Base-by-base conservation (phyloP, 2,888 invertebrate genomes). In the Ectobius pallidus region DNA sequence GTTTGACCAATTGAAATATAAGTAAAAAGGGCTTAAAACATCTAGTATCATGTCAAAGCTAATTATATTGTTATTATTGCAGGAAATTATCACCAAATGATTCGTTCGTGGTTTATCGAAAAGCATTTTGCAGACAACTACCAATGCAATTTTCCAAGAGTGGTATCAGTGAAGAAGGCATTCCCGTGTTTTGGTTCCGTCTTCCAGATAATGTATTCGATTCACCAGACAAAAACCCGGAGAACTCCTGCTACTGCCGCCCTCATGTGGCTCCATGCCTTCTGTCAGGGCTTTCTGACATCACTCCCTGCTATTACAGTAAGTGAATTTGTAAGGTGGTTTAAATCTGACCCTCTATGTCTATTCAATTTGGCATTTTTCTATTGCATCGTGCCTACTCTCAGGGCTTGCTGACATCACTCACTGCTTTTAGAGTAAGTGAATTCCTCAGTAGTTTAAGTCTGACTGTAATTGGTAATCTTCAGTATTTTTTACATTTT, bases 101-200 rank as follows among this genome's bases (percentile, higher is more conserved):
- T 0, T 80, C 82, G 0, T 85, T 94, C 75, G 83, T 86, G 18
- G 80, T 94, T 7, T 95, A 89, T 81, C 86, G 93, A 27, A 89
- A 90, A 77, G 88, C 92, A 0, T 90, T 95, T 79, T 96, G 95
- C 81, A 86, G 94, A 61, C 86, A 91, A 0, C 78, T 94, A 46
- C 89, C 87, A 0, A 82, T 90, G 55, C 80, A 79, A 1, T 90
- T 83, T 76, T 81, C 82, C 25, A 84, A 81, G 73, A 73, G 79
- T 75, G 78, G 80, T 0, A 74, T 80, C 16, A 65, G 44, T 7
- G 14, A 27, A 3, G 30, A 46, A n/a, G 86, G 87, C 18, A 86
- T 89, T 30, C 85, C 85, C 25, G 86, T 88, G 0, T 82, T 87
- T 77, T 86, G 92, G 18, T 94, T 93, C 81, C 85, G 86, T 0